Evolutionary conservation across 2,888 invertebrate genomes (phyloP), one percentile per base, ranked within the genome.

Genomic region (Eremobia ochroleuca): DNA sequence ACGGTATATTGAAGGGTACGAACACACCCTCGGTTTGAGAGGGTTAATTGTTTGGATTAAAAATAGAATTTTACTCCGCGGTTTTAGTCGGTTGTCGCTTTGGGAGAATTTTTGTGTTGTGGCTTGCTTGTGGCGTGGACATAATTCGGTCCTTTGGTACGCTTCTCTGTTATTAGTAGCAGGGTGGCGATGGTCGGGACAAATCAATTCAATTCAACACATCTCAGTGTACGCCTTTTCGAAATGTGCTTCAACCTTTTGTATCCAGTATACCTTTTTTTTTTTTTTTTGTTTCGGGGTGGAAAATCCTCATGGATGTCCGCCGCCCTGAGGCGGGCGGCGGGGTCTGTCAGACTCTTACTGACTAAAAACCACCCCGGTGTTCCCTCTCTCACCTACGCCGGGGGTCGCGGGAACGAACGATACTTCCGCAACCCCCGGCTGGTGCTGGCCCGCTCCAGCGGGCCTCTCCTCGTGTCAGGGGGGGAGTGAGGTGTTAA

Each of bases 41-140:
- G 89, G 90, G 91, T 90, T 90, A 91, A 91, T 91, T 90, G 88
- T 86, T 81, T 79, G 81, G 73, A 77, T 83, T 86, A 85, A 89
- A 91, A 88, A 87, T 86, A 78, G 86, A 85, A 74, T 81, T 77
- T 80, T 80, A 85, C 85, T 79, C 73, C 68, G 73, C 66, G 59
- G 68, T 66, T 72, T 69, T 68, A 73, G 65, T 67, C 28, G 28
- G 74, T 40, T 31, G 49, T 52, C 71, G 65, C 75, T 80, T 81
- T 49, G 69, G 68, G 76, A 61, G 62, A 77, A 79, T 80, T 83
- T 86, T 76, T 73, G 66, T 75, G 58, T 69, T 73, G 15, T 34
- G 25, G 28, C 25, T 65, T 69, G 31, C 37, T 77, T 49, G n/a
- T n/a, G n/a, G n/a, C n/a, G n/a, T n/a, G n/a, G 49, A 62, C 49